Evolutionary conservation across 2,113 vertebrate species (phyloP).

Genomic region (Spea bombifrons): DNA sequence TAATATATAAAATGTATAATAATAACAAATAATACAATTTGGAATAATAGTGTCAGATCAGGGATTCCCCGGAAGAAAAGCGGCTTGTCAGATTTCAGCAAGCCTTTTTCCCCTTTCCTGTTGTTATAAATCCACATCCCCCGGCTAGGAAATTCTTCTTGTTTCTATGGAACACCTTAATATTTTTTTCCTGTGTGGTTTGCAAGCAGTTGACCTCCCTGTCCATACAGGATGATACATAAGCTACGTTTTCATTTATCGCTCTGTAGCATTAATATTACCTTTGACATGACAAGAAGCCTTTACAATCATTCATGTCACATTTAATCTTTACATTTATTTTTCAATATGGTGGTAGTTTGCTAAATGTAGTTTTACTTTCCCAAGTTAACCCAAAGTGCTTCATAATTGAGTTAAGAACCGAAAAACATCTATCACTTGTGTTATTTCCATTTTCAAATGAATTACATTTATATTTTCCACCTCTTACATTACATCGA

Average conservation of each 20-base stretch:
- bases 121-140: background rate
- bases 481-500: too few relatives aligned
- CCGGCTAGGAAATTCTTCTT: too few relatives aligned
- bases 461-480: too few relatives aligned
- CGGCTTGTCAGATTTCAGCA: background rate
- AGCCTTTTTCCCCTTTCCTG: constrained; percentile 5
- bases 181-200: background rate
- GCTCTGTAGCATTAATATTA: background rate
- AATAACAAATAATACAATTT: too few relatives aligned
- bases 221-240: background rate
- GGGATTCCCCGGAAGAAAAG: background rate
- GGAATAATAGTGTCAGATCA: background rate
- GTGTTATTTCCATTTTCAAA: too few relatives aligned
- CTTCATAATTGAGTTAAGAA: too few relatives aligned
- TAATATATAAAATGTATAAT: too few relatives aligned
- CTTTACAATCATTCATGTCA: background rate
- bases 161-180: background rate
- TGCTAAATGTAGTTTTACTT: too few relatives aligned
- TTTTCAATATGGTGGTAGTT: too few relatives aligned
- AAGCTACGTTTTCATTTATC: background rate
- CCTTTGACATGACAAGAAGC: background rate
- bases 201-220: background rate
- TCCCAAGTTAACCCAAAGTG: too few relatives aligned
- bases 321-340: too few relatives aligned
- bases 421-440: too few relatives aligned